Evolutionary conservation across 2,113 vertebrate species (phyloP), one percentile per base, ranked within the genome.

Genomic region (Sapajus apella): DNA sequence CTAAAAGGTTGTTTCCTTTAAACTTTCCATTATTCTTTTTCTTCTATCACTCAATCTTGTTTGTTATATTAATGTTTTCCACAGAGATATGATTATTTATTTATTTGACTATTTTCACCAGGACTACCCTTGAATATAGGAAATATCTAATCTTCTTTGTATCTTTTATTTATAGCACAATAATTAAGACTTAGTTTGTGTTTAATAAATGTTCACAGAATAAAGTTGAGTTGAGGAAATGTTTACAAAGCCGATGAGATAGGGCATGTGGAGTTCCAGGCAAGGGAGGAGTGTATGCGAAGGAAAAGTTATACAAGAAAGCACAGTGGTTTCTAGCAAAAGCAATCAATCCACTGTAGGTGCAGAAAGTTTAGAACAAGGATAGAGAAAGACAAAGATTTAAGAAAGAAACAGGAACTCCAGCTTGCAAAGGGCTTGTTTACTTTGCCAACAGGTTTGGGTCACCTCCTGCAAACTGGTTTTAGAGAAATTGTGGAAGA

Each of bases 311-410:
- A 8, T 18, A 6, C 32, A 40, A 25, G 23, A 76, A 17, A 66
- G 1, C 3, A 13, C 0, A 4, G 11, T 66, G 17, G 13, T 2
- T 45, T 64, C 45, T 61, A 5, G n/a, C 13, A 25, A 50, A n/a
- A 20, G 5, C 45, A 14, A 21, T 5, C 13, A n/a, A n/a, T 52
- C 2, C 68, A 61, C 4, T 4, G 21, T 56, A 5, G 0, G 25
- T 47, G 50, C 35, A 55, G 45, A 68, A 87, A 30, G 7, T 64
- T 40, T 47, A 8, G 18, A 84, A 20, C 11, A 37, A 30, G 50
- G 25, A 27, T 37, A 10, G 21, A 43, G 21, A 58, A 87, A 27
- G 14, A 47, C 16, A 89, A 32, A 55, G 0, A 43, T 32, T 45
- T 17, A 40, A 56, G 55, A 68, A 18, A 11, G 13, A 76, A 77